Percentiles rank a stretch among this genome's conserved stretches.
Conservation (phyloP, 2,888 invertebrate species). For the Charanyca ferruginea region DNA sequence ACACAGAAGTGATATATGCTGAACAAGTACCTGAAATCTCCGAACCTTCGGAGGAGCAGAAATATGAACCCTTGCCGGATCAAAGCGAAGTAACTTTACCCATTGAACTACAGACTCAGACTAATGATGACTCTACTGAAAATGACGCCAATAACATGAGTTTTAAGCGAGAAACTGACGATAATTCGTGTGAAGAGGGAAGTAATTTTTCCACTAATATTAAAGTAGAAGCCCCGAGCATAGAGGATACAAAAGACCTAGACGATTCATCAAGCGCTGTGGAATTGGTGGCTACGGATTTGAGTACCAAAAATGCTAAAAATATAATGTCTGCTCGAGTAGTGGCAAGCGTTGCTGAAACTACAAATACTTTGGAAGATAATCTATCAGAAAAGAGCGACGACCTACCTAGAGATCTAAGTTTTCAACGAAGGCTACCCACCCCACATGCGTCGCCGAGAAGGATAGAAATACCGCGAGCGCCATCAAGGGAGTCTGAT, state of each 20-base stretch:
- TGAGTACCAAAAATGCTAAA: slow-evolving; percentile 84
- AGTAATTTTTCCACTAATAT: slow-evolving; percentile 56
- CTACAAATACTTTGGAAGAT: slow-evolving; percentile 76
- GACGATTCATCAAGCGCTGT: slow-evolving; percentile 73
- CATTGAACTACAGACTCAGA: slow-evolving; percentile 61
- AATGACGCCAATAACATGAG: slow-evolving; percentile 23
- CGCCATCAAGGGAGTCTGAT: slow-evolving; percentile 93
- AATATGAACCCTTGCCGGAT: slow-evolving; percentile 71
- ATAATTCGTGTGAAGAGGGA: slow-evolving; percentile 51
- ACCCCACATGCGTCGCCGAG: slow-evolving; percentile 86
- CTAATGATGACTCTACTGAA: slow-evolving; percentile 40
- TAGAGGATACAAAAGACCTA: slow-evolving; percentile 59
- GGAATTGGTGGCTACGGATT: slow-evolving; percentile 90
- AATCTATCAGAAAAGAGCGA: slow-evolving; percentile 86
- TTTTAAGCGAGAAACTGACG: slow-evolving; percentile 42
- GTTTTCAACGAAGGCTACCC: slow-evolving; percentile 89
- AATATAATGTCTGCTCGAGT: slow-evolving; percentile 71
- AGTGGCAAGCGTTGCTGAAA: slow-evolving; percentile 72
- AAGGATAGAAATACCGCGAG: slow-evolving; percentile 89
- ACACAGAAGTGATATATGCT: slow-evolving; percentile 75
- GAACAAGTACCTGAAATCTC: slow-evolving; percentile 81
- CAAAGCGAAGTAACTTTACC: slow-evolving; percentile 73
- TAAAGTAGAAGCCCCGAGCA: slow-evolving; percentile 51
- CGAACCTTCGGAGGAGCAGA: slow-evolving; percentile 72
- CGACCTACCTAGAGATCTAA: slow-evolving; percentile 92